Evolutionary conservation across 2,888 invertebrate genomes (phyloP), one percentile per base, ranked within the genome.

Genomic region (Labia minor): DNA sequence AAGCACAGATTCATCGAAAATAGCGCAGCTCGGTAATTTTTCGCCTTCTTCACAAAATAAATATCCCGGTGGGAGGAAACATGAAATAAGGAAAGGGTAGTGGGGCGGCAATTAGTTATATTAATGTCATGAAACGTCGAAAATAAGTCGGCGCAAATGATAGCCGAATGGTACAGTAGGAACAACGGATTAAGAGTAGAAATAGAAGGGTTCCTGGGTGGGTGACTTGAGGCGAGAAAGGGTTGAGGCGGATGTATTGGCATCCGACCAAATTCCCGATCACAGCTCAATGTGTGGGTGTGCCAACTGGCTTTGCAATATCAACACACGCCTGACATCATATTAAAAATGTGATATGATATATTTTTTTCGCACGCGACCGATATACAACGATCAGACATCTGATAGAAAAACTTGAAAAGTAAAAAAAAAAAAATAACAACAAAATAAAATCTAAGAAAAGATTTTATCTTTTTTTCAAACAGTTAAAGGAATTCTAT

Each of bases 301-400:
- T 49, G 49, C 49, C 49, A 49, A 49, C 49, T 11, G 49, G n/a
- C 16, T 14, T 49, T 16, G 49, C 49, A 49, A 49, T 49, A 49
- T 49, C 49, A 49, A 49, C 49, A 49, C 49, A 49, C n/a, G n/a
- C 49, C 49, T 49, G 49, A 49, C 49, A 49, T n/a, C 49, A 49
- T 49, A 49, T 49, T 49, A 49, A 49, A 49, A 49, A 49, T 49
- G 49, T 49, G 49, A 49, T 49, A 14, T 49, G 49, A 49, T 49
- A 49, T 49, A 49, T 49, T 49, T 49, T 49, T 49, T 49, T 49
- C n/a, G 49, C 49, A 49, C 49, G 49, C 49, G 49, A 49, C 49
- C 49, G 49, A 49, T 16, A 49, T 49, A 49, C 49, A 49, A 49
- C 16, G 49, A 49, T 49, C 49, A 49, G 49, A 14, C 49, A 49